Evolutionary conservation across 2,113 vertebrate genomes (phyloP), one percentile per base, ranked within the genome.

Genomic region (Antechinus flavipes): DNA sequence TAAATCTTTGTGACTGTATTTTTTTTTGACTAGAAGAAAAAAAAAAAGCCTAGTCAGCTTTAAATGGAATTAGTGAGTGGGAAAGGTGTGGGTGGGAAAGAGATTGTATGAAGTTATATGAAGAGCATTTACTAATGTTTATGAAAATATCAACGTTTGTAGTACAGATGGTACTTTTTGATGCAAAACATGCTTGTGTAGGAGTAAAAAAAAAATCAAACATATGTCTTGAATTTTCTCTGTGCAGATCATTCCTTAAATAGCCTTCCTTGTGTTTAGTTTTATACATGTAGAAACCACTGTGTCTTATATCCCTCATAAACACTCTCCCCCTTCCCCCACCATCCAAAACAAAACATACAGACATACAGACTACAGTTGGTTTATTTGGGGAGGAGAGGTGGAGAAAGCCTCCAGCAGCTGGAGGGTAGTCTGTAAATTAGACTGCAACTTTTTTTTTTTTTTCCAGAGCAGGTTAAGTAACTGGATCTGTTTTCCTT

Each of bases 371-470:
- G 16, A 30, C 14, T 54, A 47, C 0, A 4, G 54, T 30, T 7
- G 30, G 94, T 97, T 98, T 97, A 14, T 94, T 93, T 90, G 5
- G 55, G 55, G 92, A 95, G 68, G 68, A 84, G 68, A 19, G 19
- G n/a, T 84, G 68, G 68, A 84, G 68, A 84, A 95, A 96, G 61
- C 35, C 58, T 76, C 92, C 93, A 94, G 89, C 54, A 97, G 92
- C 58, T 89, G 27, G 53, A 92, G 0, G 2, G 58, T 46, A 95
- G 49, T 93, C 94, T 94, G 24, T 93, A 97, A 98, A 95, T 95
- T 76, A 84, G 54, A 68, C 68, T 42, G 8, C 68, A 84, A 42
- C n/a, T 84, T 84, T 84, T 68, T 84, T 84, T 68, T 84, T 30
- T 93, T 91, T 26, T 91, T 50, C 93, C 54, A 27, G 42, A 46